phyloP scores from a whole-genome alignment of 2,888 invertebrate species.

The Lasioglossum lativentre region DNA sequence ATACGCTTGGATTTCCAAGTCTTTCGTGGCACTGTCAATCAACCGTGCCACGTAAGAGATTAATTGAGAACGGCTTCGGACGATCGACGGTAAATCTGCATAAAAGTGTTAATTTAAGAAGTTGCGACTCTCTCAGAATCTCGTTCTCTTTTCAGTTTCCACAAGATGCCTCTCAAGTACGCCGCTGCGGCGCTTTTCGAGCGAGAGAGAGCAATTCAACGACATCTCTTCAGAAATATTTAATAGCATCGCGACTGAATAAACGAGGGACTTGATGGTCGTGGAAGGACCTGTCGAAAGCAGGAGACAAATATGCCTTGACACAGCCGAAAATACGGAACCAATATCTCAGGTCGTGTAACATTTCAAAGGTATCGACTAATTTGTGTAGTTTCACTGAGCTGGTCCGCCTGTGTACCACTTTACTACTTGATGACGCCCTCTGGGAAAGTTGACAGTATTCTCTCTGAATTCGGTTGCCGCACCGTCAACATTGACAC shows the following conservation, averaged over 20 bases:
- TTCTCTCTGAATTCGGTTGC: background rate
- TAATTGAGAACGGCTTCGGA: background rate
- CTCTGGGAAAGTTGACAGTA: slow-evolving; percentile 8
- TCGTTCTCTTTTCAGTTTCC: background rate
- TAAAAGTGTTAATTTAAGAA: background rate
- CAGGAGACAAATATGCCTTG: background rate
- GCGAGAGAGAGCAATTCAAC: background rate
- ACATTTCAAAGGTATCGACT: slow-evolving; percentile 1
- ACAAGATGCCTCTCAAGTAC: background rate
- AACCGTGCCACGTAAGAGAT: background rate
- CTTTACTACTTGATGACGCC: slow-evolving; percentile 8
- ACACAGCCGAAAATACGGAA: background rate
- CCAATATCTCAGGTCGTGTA: background rate
- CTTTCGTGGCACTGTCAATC: background rate
- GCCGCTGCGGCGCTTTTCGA: background rate
- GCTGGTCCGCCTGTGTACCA: background rate
- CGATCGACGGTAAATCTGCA: background rate
- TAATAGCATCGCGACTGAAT: background rate
- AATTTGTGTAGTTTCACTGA: background rate
- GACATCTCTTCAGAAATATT: background rate
- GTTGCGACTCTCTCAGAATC: background rate
- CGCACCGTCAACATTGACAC: slow-evolving; percentile 2
- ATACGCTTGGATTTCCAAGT: background rate
- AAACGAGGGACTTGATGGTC: background rate
- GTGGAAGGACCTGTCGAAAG: background rate